Conservation (phyloP, 2,113 vertebrate species). For the Pangasianodon hypophthalmus region DNA sequence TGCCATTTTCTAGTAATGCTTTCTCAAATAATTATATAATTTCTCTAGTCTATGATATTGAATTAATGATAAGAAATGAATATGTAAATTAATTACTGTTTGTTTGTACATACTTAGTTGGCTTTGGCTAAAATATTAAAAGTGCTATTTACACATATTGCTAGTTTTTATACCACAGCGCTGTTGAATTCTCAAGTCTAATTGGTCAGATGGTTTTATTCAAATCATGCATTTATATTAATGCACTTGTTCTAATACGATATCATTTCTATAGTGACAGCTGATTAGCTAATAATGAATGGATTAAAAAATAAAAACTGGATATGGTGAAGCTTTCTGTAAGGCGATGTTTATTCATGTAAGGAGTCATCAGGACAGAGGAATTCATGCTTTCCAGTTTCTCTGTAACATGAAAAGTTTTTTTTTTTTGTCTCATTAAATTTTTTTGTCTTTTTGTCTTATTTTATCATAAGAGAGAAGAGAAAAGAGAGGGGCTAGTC, state of each 20-base stretch:
- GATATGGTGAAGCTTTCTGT: neutral
- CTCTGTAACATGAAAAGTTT: neutral
- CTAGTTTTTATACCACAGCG: neutral
- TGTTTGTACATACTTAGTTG: conserved; percentile 3
- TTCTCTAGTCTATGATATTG: neutral
- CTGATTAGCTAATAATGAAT: no score
- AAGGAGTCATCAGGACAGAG: neutral
- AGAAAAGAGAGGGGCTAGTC: neutral
- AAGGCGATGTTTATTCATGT: neutral
- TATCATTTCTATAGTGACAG: no score
- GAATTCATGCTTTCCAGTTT: neutral
- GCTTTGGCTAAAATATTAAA: neutral
- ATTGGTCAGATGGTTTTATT: neutral
- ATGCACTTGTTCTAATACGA: no score
- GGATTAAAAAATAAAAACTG: neutral
- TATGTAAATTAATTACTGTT: conserved; percentile 6
- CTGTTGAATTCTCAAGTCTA: neutral
- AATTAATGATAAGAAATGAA: conserved; percentile 23
- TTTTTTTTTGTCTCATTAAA: neutral
- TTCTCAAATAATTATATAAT: conserved; percentile 1
- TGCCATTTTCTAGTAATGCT: neutral
- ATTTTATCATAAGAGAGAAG: neutral
- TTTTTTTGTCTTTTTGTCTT: neutral
- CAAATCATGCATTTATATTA: neutral
- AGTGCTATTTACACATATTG: neutral